Percentiles rank a stretch among this genome's conserved stretches.
phyloP scores from a whole-genome alignment of 2,888 invertebrate genomes.

The Leptopilina drosophilae region DNA sequence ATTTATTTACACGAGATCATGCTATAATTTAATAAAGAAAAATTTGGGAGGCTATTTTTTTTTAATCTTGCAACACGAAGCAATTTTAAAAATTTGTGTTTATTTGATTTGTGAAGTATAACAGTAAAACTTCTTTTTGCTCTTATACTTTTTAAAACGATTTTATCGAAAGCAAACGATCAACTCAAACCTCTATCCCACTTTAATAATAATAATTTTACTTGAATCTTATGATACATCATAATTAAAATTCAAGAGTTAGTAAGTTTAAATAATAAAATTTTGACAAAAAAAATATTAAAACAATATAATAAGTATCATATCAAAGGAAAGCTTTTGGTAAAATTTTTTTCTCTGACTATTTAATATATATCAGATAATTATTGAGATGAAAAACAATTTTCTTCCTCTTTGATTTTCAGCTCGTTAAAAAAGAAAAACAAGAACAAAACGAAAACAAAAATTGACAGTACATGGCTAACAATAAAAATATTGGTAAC shows the following conservation, averaged over 20 bases:
- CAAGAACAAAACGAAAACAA: background rate
- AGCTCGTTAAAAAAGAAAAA: background rate
- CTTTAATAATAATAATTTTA: background rate
- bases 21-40: background rate
- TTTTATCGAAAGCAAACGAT: background rate
- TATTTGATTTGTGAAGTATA: background rate
- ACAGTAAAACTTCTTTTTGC: background rate
- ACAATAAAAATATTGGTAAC: slow-evolving; percentile 21
- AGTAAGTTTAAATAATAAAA: background rate
- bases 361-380: background rate
- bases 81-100: background rate
- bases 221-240: background rate
- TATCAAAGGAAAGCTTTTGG: slow-evolving; percentile 13
- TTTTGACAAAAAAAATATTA: background rate
- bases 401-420: slow-evolving; percentile 5
- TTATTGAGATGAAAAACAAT: background rate
- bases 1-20: slow-evolving; percentile 36
- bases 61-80: background rate
- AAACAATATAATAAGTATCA: background rate
- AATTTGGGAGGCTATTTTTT: background rate
- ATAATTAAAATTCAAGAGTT: background rate
- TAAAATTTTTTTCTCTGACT: background rate
- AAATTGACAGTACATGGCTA: background rate
- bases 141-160: background rate
- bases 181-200: background rate